Evolutionary conservation across 1,140 invertebrate genomes (phyloP).

Genomic region (Dufourea novaeangliae): DNA sequence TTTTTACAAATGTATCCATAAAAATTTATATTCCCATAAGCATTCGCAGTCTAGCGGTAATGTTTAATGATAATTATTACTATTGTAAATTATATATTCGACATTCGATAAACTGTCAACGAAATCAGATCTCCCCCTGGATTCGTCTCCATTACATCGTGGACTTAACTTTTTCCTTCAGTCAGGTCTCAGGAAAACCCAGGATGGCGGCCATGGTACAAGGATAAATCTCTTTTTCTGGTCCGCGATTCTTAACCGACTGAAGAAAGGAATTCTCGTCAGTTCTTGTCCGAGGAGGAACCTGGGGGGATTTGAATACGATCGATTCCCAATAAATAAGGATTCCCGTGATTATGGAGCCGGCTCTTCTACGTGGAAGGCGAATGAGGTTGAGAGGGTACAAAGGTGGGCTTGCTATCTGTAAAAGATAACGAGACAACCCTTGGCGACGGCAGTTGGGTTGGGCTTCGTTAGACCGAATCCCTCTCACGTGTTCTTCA

Average conservation of each 20-base stretch:
- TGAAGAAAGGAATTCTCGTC: conserved; percentile 48
- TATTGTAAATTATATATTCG: too few species aligned
- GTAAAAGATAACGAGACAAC: conserved; percentile 73
- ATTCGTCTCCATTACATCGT: background rate
- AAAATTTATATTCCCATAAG: too few species aligned
- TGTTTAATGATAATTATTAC: too few species aligned
- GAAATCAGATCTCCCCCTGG: background rate
- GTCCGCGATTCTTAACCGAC: conserved; percentile 47
- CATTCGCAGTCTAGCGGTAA: too few species aligned
- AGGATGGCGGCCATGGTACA: conserved; percentile 12
- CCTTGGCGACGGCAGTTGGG: conserved; percentile 65
- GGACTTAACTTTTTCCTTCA: background rate
- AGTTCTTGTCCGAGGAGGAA: conserved; percentile 40
- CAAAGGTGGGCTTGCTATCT: conserved; percentile 64
- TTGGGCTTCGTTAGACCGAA: conserved; percentile 67
- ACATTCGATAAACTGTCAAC: background rate
- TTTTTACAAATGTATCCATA: too few species aligned
- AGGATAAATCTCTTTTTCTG: conserved; percentile 58
- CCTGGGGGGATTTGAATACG: conserved; percentile 71
- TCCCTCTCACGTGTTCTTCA: conserved; percentile 55
- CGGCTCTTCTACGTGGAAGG: conserved; percentile 63
- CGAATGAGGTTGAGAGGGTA: conserved; percentile 43
- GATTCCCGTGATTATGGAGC: conserved; percentile 73
- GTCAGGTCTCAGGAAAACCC: background rate
- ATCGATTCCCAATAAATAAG: conserved; percentile 77